A percentile compares a stretch with the other conserved stretches of the same genome.
Conservation (phyloP, 1,140 invertebrate genomes). For the Ruditapes philippinarum region DNA sequence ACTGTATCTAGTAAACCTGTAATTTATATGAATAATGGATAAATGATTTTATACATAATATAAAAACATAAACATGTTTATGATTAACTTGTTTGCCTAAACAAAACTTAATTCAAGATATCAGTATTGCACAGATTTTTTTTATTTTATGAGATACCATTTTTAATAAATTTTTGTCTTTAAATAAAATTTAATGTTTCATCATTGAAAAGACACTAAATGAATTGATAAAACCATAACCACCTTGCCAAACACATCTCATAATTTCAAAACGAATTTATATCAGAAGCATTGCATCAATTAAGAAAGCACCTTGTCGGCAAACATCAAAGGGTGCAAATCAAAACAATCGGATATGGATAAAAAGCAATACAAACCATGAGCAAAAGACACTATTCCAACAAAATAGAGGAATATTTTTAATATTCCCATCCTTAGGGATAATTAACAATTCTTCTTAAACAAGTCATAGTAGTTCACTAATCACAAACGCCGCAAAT, state of each 20-base stretch:
- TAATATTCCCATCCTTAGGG: slow-evolving; percentile 51
- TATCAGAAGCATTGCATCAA: background rate
- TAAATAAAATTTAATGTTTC: too few species aligned
- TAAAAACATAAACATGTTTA: too few species aligned
- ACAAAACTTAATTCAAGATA: too few species aligned
- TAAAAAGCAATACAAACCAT: slow-evolving; percentile 43
- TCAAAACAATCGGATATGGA: slow-evolving; percentile 44
- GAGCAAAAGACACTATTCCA: slow-evolving; percentile 42
- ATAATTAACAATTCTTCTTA: slow-evolving; percentile 26
- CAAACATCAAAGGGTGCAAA: slow-evolving; percentile 52
- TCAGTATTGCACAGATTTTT: too few species aligned
- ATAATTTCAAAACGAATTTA: background rate
- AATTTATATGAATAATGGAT: too few species aligned
- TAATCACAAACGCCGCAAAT: slow-evolving; percentile 16
- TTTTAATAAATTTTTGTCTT: too few species aligned
- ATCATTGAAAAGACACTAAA: too few species aligned
- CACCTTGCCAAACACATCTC: background rate
- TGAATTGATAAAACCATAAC: background rate
- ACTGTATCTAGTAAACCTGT: too few species aligned
- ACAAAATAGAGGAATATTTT: background rate
- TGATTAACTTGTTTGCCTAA: too few species aligned
- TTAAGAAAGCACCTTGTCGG: slow-evolving; percentile 43
- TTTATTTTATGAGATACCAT: too few species aligned
- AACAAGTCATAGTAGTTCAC: slow-evolving; percentile 44
- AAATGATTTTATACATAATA: too few species aligned